These are phyloP conservation scores for Hypotaenidia philippensis DNA, from an alignment of 2,797 vertebrate genomes.

Conservation along the genomic window DNA sequence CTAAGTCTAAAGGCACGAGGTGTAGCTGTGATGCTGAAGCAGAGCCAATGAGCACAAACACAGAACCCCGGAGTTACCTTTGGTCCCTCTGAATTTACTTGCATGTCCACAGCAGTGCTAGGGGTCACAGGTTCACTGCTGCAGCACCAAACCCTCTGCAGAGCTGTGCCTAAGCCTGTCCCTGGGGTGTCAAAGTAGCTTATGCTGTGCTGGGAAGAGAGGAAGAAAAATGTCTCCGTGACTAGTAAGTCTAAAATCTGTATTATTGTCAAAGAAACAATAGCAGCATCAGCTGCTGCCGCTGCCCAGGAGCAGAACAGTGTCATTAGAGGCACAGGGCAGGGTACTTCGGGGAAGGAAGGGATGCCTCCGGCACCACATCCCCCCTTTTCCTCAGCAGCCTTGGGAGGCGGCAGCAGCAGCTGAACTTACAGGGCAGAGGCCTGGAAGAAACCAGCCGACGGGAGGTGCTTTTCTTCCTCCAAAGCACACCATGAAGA, in stretches of 20 bases:
- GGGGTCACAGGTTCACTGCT: slow-evolving; percentile 50
- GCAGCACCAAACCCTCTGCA: neutral
- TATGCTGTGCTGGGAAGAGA: slow-evolving; percentile 24
- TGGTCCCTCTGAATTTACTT: slow-evolving; percentile 28
- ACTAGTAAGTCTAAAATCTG: slow-evolving; percentile 64
- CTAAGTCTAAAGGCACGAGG: neutral
- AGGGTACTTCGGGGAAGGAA: neutral
- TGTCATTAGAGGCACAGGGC: neutral
- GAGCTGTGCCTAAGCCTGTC: slow-evolving; percentile 30
- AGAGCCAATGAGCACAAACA: neutral
- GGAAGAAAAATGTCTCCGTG: slow-evolving; percentile 66
- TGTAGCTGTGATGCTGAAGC: slow-evolving; percentile 26
- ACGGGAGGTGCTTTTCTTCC: neutral
- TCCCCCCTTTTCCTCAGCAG: neutral
- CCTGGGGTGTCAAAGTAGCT: slow-evolving; percentile 57
- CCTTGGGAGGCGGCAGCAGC: neutral
- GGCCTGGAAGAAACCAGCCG: neutral
- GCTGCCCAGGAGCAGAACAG: slow-evolving; percentile 8
- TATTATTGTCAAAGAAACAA: slow-evolving; percentile 68
- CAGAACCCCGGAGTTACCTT: neutral
- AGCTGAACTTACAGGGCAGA: neutral
- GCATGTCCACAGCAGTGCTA: neutral
- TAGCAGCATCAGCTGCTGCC: slow-evolving; percentile 62
- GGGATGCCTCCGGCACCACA: rapidly evolving
- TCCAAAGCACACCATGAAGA: neutral